Evolutionary conservation across 2,797 vertebrate genomes (phyloP), one percentile per base, ranked within the genome.

Genomic region (Oophaga sylvatica): DNA sequence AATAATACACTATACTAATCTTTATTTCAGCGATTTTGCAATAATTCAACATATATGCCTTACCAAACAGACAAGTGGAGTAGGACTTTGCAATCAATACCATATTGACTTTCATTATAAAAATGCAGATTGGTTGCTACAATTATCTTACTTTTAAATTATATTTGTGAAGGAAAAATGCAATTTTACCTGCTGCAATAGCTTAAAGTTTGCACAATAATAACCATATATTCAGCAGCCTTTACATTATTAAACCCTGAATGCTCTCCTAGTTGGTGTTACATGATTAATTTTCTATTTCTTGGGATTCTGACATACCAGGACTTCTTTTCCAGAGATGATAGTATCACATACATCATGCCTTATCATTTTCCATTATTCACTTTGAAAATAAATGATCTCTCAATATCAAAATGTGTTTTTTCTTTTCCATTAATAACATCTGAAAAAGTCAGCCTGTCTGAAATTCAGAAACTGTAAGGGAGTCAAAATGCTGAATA

Each of bases 401-500:
- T 31, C 31, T 80, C 62, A 62, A 60, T 62, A 80, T 62, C n/a
- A 80, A 80, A 31, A 80, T 31, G 2, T 4, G 5, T n/a, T 45
- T 41, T 41, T 80, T 80, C 31, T 31, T 12, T n/a, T 65, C n/a
- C 80, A 81, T 41, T 65, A 65, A 81, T 81, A 81, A 81, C 41
- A 81, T 65, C 35, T 1, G 17, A 63, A 80, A 75, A 45, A 60
- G 75, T n/a, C 56, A 35, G 53, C 22, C 48, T 83, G 26, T 12
- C 67, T 83, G 65, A 83, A 19, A 70, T 57, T 35, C 53, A 20
- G 67, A 70, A 70, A 31, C 63, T 81, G 53, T 63, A 20, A 53
- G 16, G 70, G 41, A 87, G 62, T 82, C 13, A 29, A 22, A 65
- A 26, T 80, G 63, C 45, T 79, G 81, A 67, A n/a, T 84, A 87